phyloP scores from a whole-genome alignment of 2,888 invertebrate genomes.

The Monopis laevigella region DNA sequence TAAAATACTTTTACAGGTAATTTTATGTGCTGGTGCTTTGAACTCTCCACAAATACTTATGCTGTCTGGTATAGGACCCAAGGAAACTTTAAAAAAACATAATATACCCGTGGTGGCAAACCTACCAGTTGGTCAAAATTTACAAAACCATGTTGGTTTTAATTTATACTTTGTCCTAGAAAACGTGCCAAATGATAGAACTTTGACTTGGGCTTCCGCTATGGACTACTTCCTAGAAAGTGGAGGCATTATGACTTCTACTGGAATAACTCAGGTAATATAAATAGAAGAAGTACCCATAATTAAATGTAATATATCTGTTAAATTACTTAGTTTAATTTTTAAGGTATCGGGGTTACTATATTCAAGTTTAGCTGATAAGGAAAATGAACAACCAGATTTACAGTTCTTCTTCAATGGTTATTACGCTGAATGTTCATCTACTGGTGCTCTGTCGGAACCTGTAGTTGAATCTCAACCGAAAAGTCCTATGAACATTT shows the following conservation, averaged over 20 bases:
- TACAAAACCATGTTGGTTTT: slow-evolving; percentile 71
- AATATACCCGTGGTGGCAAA: slow-evolving; percentile 64
- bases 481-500: slow-evolving; percentile 28
- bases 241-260: slow-evolving; percentile 69
- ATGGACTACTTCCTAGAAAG: slow-evolving; percentile 63
- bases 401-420: slow-evolving; percentile 74
- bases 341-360: slow-evolving; percentile 61
- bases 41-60: slow-evolving; percentile 72
- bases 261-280: slow-evolving; percentile 68
- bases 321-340: not conserved
- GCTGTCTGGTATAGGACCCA: slow-evolving; percentile 71
- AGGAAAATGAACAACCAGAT: slow-evolving; percentile 63
- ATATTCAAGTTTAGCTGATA: slow-evolving; percentile 66
- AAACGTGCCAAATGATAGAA: slow-evolving; percentile 47
- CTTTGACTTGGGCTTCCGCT: slow-evolving; percentile 66
- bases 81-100: slow-evolving; percentile 50
- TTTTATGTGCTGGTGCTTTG: slow-evolving; percentile 70
- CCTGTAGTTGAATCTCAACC: slow-evolving; percentile 25
- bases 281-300: not conserved
- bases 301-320: not conserved
- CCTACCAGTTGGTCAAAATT: slow-evolving; percentile 70
- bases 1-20: slow-evolving; percentile 34
- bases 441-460: slow-evolving; percentile 41
- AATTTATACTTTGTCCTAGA: slow-evolving; percentile 58
- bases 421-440: slow-evolving; percentile 62